Conservation (phyloP, 2,888 invertebrate genomes). For the Apamea crenata region DNA sequence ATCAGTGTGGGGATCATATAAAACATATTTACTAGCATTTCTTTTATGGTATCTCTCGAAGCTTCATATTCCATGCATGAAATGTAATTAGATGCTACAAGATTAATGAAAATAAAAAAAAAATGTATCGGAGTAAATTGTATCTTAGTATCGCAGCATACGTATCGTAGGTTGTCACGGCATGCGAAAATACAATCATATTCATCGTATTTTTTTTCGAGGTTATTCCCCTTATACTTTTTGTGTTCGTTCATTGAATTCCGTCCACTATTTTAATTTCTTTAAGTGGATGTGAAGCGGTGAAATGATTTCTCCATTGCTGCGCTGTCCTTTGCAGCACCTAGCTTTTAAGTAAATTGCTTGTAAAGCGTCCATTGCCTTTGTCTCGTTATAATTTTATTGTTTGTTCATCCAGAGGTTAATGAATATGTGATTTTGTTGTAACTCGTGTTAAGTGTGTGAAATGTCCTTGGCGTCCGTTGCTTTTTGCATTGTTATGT, state of each 20-base stretch:
- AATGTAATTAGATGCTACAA: slow-evolving; percentile 13
- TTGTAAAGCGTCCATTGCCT: slow-evolving; percentile 22
- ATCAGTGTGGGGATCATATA: neutral
- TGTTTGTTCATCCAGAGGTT: slow-evolving; percentile 11
- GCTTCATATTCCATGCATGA: slow-evolving; percentile 27
- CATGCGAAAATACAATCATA: slow-evolving; percentile 62
- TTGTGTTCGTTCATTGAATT: slow-evolving; percentile 46
- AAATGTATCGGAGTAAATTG: neutral
- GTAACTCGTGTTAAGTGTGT: slow-evolving; percentile 28
- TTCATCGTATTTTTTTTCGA: slow-evolving; percentile 48
- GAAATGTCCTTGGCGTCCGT: slow-evolving; percentile 38
- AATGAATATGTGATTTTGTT: slow-evolving; percentile 36
- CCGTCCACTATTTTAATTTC: slow-evolving; percentile 52
- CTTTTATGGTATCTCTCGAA: slow-evolving; percentile 3
- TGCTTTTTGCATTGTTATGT: slow-evolving; percentile 46
- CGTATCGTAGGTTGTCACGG: slow-evolving; percentile 52
- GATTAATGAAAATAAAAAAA: slow-evolving; percentile 17
- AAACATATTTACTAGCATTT: neutral
- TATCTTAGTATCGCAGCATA: slow-evolving; percentile 41
- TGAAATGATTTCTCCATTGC: slow-evolving; percentile 48
- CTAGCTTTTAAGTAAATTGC: slow-evolving; percentile 55
- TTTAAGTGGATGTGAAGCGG: slow-evolving; percentile 47
- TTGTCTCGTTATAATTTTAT: slow-evolving; percentile 32
- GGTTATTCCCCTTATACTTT: slow-evolving; percentile 46
- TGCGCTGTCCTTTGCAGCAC: slow-evolving; percentile 27